Conservation (phyloP, 2,113 vertebrate genomes). For the Serilophus lunatus region DNA sequence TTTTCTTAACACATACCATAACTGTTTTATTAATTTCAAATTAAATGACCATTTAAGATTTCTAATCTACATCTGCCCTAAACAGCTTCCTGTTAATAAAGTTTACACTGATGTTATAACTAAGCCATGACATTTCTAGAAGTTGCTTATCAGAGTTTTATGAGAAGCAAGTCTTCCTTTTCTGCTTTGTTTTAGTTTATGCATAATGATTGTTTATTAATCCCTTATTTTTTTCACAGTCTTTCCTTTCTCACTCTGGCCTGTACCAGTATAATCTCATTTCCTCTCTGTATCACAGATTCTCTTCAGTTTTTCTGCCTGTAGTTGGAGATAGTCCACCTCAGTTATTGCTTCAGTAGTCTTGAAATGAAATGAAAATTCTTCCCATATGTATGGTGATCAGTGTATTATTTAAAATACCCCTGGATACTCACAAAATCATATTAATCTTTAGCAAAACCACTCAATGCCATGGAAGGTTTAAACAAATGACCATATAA, state of each 20-base stretch:
- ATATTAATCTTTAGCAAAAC: not conserved
- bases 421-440: not conserved
- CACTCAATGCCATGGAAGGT: not conserved
- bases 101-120: slow-evolving; percentile 54
- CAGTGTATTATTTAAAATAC: not conserved
- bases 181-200: not conserved
- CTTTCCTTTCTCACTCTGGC: not conserved
- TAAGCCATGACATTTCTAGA: slow-evolving; percentile 39
- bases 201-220: not conserved
- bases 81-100: slow-evolving; percentile 67
- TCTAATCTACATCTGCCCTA: slow-evolving; percentile 74
- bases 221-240: not conserved
- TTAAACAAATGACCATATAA: not conserved
- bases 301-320: not conserved
- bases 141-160: not conserved
- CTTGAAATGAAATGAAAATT: not conserved
- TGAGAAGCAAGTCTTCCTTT: not conserved
- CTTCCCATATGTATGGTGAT: not conserved
- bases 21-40: slow-evolving; percentile 83
- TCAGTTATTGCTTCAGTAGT: not conserved
- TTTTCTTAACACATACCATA: slow-evolving; percentile 81
- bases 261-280: not conserved
- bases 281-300: not conserved
- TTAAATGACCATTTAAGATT: slow-evolving; percentile 78
- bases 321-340: not conserved